phyloP scores from a whole-genome alignment of 1,140 invertebrate species.

The Argopecten irradians region DNA sequence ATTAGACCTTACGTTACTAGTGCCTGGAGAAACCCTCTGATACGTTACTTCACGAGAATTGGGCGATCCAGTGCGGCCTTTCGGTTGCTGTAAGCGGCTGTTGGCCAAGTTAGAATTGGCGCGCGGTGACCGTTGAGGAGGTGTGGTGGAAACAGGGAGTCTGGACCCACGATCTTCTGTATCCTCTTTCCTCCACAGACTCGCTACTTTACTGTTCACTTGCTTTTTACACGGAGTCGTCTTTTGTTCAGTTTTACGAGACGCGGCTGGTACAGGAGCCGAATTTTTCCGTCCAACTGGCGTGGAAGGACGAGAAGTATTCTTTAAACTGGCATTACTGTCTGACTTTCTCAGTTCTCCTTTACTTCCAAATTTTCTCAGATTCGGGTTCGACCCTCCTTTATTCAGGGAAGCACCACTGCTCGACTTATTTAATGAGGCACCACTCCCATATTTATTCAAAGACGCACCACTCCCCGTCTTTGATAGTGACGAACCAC shows the following conservation, averaged over 20 bases:
- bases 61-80: slow-evolving; percentile 27
- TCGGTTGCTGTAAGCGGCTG: background rate
- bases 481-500: slow-evolving; percentile 55
- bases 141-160: slow-evolving; percentile 53
- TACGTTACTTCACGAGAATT: slow-evolving; percentile 38
- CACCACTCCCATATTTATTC: slow-evolving; percentile 46
- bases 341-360: slow-evolving; percentile 76
- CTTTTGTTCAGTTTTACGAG: slow-evolving; percentile 35
- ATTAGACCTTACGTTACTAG: slow-evolving; percentile 41
- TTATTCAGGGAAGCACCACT: slow-evolving; percentile 51
- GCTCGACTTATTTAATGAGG: slow-evolving; percentile 44
- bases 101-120: slow-evolving; percentile 24
- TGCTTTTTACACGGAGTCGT: slow-evolving; percentile 79
- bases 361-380: slow-evolving; percentile 56
- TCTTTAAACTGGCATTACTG: slow-evolving; percentile 72
- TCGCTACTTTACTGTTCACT: slow-evolving; percentile 91
- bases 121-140: slow-evolving; percentile 33
- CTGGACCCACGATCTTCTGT: slow-evolving; percentile 51
- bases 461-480: slow-evolving; percentile 51
- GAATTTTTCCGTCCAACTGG: slow-evolving; percentile 56
- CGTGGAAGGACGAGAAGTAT: slow-evolving; percentile 66
- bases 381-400: slow-evolving; percentile 52
- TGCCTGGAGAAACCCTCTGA: slow-evolving; percentile 35
- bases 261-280: background rate
- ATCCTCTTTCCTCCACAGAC: slow-evolving; percentile 87